These are phyloP conservation scores for Peromyscus eremicus DNA, from an alignment of 2,797 vertebrate genomes.

Conservation along the genomic window DNA sequence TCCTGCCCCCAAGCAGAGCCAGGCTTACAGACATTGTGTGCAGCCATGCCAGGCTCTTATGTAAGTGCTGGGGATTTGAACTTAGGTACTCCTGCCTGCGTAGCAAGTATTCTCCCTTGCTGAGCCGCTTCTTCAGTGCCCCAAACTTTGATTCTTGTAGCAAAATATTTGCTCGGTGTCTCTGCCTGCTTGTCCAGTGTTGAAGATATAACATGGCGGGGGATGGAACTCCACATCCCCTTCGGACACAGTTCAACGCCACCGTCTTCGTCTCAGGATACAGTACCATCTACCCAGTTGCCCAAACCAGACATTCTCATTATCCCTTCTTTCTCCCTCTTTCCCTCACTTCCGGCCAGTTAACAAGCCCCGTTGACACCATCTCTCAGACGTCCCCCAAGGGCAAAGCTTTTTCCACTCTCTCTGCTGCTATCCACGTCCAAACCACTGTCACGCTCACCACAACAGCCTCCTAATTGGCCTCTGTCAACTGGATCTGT, in stretches of 20 bases:
- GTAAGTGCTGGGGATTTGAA: background rate
- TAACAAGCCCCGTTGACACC: background rate
- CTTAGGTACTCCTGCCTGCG: background rate
- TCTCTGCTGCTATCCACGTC: background rate
- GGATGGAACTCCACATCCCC: background rate
- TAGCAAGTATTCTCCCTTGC: background rate
- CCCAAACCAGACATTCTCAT: background rate
- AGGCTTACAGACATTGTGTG: background rate
- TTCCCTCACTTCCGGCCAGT: background rate
- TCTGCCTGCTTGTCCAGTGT: background rate
- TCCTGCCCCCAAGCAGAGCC: accelerated
- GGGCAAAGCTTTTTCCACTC: background rate
- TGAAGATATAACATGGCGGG: background rate
- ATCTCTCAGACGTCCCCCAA: background rate
- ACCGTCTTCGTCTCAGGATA: background rate
- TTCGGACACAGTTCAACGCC: background rate
- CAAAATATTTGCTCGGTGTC: background rate
- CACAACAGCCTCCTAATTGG: background rate
- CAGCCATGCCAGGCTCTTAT: background rate
- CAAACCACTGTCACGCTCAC: background rate
- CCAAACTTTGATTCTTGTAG: background rate
- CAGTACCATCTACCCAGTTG: background rate
- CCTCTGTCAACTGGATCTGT: background rate
- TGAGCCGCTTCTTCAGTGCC: background rate
- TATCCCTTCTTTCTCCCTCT: background rate